Base-by-base conservation (phyloP, 2,113 vertebrate species). In the Caranx ignobilis region DNA sequence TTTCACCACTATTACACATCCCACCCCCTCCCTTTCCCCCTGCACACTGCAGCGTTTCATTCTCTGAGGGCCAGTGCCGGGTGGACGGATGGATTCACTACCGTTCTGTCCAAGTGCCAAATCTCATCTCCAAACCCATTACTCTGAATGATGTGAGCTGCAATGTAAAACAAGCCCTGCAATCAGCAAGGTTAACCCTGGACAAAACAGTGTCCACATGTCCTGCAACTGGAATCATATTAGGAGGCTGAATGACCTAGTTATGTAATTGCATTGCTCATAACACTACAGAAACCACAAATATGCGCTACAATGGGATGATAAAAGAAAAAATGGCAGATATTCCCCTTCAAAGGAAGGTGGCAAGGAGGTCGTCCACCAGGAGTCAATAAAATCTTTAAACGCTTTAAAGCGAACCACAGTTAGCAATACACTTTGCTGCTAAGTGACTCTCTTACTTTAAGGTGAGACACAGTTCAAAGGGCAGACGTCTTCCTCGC, bases 61-160 rank as follows among this genome's bases (percentile, higher is more conserved):
- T 63, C 77, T 81, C 34, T 19, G 74, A 32, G 63, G 74, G 80
- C 63, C 66, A 70, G 61, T 37, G 43, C 48, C 8, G 13, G 52
- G 41, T 16, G 64, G 72, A 75, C 10, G 75, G 75, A 84, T 69
- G 48, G 67, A 82, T 82, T 83, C 78, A 72, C 77, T 79, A 32
- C 81, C 62, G 26, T 76, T 80, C 34, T 85, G 84, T 87, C 71
- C 69, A 76, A 74, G 62, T 82, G 86, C 78, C 87, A 89, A 71
- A 78, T 77, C 74, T 91, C 85, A 89, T 90, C 87, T 78, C 57
- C 26, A 68, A 65, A 62, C 66, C 73, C 72, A 89, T 92, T 88
- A 88, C 63, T 86, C 75, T 87, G 60, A 85, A 71, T 71, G 84
- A 86, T 77, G 72, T 60, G 75, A 74, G 60, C 67, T 61, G 69